Base-by-base conservation (phyloP, 2,888 invertebrate species). In the Apotomis turbidana region DNA sequence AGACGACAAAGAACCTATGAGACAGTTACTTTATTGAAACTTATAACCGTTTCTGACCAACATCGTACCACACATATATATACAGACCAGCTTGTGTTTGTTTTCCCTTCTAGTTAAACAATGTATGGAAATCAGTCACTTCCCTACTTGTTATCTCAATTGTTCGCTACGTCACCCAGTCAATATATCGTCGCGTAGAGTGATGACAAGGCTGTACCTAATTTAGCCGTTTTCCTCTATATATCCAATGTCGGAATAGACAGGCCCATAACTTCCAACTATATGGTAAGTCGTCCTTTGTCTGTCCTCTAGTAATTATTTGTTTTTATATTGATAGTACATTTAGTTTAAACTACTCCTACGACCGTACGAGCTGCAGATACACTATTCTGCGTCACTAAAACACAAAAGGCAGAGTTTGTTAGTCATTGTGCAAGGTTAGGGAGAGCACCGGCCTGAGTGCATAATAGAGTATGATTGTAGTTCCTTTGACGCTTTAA, bases 201-300 rank as follows among this genome's bases (percentile, higher is more conserved):
- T 10, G 36, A 27, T 49, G 38, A 10, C 61, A 54, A 61, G 38
- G 51, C 15, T 41, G 46, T 38, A 55, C 55, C 12, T 41, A 6
- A 27, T 6, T 52, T 52, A 51, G 57, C 49, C 8, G 57, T 70
- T 68, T 38, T 59, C 38, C 57, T 62, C 41, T 62, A 38, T 38
- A 9, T 27, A 60, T 15, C 13, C 55, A 13, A 41, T 6, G 41
- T 41, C 41, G 5, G 36, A 60, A n/a, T 38, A 51, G 46, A 55
- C 46, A 12, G 13, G 55, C n/a, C 12, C 9, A 52, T 55, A 61
- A 52, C 69, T 49, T 61, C 41, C 41, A 49, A 12, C 38, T 49
- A 49, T 49, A 57, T 55, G 62, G 62, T 62, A 55, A 62, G 54
- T n/a, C 41, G 41, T 62, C 38, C 55, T 51, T 57, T 62, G 55